Percentiles rank a stretch among this genome's conserved stretches.
Evolutionary conservation across 2,797 vertebrate genomes (phyloP).

Genomic region (Neomorphus geoffroyi): DNA sequence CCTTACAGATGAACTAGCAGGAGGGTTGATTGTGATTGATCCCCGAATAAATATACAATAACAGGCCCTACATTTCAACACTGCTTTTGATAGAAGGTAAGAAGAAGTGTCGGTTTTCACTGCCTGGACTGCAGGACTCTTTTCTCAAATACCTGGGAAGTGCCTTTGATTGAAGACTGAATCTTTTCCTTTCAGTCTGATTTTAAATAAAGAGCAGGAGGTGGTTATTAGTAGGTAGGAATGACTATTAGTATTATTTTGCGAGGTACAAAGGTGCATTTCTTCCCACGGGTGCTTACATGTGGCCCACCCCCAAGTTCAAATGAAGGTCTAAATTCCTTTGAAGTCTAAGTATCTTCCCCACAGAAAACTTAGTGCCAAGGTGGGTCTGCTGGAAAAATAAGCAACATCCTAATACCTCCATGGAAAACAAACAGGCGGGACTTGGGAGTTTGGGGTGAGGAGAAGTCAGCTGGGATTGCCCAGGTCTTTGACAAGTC

Average conservation of each 20-base stretch:
- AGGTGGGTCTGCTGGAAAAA: neutral
- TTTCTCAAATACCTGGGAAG: slow-evolving; percentile 61
- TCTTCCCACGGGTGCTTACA: neutral
- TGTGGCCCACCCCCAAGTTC: neutral
- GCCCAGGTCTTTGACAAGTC: neutral
- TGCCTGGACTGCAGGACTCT: slow-evolving; percentile 35
- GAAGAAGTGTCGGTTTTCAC: slow-evolving; percentile 68
- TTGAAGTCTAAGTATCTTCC: neutral
- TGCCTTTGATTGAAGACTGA: neutral
- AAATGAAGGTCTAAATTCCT: neutral
- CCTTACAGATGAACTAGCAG: slow-evolving; percentile 75
- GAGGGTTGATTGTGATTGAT: slow-evolving; percentile 82
- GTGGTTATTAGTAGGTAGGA: neutral
- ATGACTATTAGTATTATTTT: neutral
- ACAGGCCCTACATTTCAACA: slow-evolving; percentile 76
- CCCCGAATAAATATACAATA: slow-evolving; percentile 83
- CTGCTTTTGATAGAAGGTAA: slow-evolving; percentile 65
- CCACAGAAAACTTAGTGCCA: neutral
- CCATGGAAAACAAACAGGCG: accelerated
- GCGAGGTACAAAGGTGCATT: neutral
- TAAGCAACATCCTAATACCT: neutral
- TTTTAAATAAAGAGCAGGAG: neutral
- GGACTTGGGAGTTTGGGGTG: neutral
- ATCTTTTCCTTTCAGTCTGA: neutral
- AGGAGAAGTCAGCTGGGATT: neutral